A percentile compares a stretch with the other conserved stretches of the same genome.
phyloP scores from a whole-genome alignment of 2,797 vertebrate species.

The Orestias chungarensis region DNA sequence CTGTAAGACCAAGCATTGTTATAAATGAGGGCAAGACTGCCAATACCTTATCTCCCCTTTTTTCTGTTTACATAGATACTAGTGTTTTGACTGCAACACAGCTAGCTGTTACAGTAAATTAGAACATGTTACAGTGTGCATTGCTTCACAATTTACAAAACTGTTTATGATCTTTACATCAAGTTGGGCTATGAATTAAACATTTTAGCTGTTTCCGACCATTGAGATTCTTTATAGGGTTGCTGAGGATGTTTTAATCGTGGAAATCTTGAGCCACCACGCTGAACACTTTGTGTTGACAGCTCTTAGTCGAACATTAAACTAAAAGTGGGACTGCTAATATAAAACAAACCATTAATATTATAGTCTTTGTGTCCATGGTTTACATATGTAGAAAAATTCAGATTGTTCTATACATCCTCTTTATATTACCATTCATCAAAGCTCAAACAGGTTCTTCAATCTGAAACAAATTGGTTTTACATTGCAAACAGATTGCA shows the following conservation, averaged over 20 bases:
- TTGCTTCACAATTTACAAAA: neutral
- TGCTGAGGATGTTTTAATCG: neutral
- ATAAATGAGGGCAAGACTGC: neutral
- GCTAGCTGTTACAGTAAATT: neutral
- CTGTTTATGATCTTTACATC: neutral
- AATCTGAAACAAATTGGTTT: neutral
- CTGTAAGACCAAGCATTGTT: neutral
- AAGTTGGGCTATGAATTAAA: neutral
- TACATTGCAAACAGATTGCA: neutral
- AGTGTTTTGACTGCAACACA: neutral
- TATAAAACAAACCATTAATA: too few species aligned
- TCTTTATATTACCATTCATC: neutral
- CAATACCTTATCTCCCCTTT: neutral
- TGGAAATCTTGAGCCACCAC: neutral
- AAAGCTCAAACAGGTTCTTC: neutral
- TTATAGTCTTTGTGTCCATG: neutral
- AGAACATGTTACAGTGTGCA: neutral
- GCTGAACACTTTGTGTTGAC: neutral
- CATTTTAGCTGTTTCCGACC: neutral
- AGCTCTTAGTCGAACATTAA: too few species aligned
- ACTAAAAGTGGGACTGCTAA: too few species aligned
- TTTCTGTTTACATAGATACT: neutral
- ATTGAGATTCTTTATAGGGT: neutral
- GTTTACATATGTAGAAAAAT: neutral
- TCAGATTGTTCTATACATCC: neutral